phyloP scores from a whole-genome alignment of 2,888 invertebrate species.

The Osmoderma eremita region DNA sequence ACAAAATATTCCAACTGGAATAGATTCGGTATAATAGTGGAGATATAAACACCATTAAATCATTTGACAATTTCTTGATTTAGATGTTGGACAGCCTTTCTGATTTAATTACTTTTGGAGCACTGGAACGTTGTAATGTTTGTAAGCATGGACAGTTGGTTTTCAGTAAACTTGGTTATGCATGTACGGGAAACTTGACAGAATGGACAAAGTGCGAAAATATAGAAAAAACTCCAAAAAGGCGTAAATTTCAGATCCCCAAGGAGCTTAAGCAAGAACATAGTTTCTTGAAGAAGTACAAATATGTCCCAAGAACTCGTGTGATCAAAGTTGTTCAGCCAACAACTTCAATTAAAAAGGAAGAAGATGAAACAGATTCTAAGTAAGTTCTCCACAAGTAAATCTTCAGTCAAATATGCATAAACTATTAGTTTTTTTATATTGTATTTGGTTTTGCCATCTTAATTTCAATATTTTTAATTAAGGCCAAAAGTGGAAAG shows the following conservation, averaged over 20 bases:
- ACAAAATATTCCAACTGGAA: conserved; percentile 75
- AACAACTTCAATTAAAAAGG: conserved; percentile 59
- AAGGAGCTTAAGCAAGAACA: conserved; percentile 67
- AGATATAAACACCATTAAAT: background rate
- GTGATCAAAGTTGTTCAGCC: conserved; percentile 68
- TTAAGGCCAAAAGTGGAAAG: conserved; percentile 73
- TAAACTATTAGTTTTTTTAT: background rate
- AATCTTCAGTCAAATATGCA: background rate
- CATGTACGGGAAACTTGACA: conserved; percentile 77
- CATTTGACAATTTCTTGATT: conserved; percentile 12
- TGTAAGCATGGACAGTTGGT: conserved; percentile 81
- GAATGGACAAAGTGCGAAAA: conserved; percentile 92
- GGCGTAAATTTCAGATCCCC: conserved; percentile 77
- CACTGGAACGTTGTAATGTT: conserved; percentile 78
- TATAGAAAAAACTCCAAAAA: conserved; percentile 76
- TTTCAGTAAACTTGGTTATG: conserved; percentile 79
- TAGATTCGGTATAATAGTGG: conserved; percentile 72
- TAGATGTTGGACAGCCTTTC: conserved; percentile 81
- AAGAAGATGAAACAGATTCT: conserved; percentile 53
- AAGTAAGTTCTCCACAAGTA: conserved; percentile 53
- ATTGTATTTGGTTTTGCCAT: background rate
- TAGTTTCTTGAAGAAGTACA: conserved; percentile 71
- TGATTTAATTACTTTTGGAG: conserved; percentile 91
- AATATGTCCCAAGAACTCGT: conserved; percentile 69
- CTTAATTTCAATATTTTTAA: conserved; percentile 39